A percentile compares a stretch with the other conserved stretches of the same genome.
phyloP scores from a whole-genome alignment of 2,888 invertebrate genomes.

The Acanthopleura granulata region DNA sequence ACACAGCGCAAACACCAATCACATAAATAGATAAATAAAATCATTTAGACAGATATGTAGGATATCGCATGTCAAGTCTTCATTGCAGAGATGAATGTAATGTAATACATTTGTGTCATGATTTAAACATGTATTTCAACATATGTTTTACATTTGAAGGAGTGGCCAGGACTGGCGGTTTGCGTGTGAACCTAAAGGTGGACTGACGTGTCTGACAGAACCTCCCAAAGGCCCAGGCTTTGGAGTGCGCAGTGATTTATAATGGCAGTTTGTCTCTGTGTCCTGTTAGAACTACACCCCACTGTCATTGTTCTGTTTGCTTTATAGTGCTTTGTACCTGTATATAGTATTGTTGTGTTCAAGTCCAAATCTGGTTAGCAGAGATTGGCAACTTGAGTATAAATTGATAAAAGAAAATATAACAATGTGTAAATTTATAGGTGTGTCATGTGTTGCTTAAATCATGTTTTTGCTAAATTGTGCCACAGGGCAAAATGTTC shows the following conservation, averaged over 20 bases:
- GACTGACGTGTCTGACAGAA: constrained; percentile 87
- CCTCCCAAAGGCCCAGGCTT: constrained; percentile 94
- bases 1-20: too few species aligned
- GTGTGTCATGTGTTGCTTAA: too few species aligned
- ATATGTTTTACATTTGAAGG: constrained; percentile 69
- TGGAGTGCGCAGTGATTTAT: constrained; percentile 82
- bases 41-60: too few species aligned
- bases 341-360: neutral
- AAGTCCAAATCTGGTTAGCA: neutral
- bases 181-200: constrained; percentile 91
- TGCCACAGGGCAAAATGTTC: too few species aligned
- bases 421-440: too few species aligned
- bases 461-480: too few species aligned
- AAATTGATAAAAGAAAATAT: too few species aligned
- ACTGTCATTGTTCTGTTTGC: neutral
- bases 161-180: constrained; percentile 81
- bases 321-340: neutral
- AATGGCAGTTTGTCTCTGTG: constrained; percentile 48
- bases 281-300: too few species aligned
- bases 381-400: neutral
- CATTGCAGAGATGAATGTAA: too few species aligned
- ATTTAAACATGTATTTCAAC: neutral
- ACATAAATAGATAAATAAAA: too few species aligned
- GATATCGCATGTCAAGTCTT: too few species aligned
- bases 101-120: too few species aligned